phyloP scores from a whole-genome alignment of 1,140 invertebrate species.

The Diorhabda elongata region DNA sequence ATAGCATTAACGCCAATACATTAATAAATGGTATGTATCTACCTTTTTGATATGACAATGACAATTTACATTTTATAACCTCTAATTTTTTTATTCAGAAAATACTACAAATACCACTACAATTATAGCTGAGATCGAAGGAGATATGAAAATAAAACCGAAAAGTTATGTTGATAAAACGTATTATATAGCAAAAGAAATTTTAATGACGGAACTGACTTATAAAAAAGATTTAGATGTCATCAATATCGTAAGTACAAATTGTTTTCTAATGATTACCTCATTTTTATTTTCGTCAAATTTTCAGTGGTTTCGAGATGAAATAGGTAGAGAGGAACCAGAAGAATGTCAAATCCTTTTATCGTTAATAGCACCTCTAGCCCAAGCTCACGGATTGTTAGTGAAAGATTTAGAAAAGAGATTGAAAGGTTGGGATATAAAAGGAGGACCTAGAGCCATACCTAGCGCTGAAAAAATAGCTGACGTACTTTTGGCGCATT shows the following conservation, averaged over 20 bases:
- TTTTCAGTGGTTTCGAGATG: constrained; percentile 62
- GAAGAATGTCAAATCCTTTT: constrained; percentile 51
- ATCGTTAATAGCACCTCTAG: constrained; percentile 55
- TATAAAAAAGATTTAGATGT: constrained; percentile 94
- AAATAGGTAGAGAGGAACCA: constrained; percentile 55
- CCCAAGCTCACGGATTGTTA: constrained; percentile 56
- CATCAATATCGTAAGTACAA: constrained; percentile 69
- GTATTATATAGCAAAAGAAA: constrained; percentile 91
- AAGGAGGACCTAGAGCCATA: constrained; percentile 47
- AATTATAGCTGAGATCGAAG: constrained; percentile 45
- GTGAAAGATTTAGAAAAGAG: constrained; percentile 55
- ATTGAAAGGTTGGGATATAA: constrained; percentile 51
- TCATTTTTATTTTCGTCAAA: background rate
- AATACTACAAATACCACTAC: constrained; percentile 31
- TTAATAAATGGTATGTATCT: constrained; percentile 22
- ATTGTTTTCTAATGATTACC: background rate
- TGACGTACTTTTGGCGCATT: constrained; percentile 63
- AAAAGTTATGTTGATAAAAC: constrained; percentile 61
- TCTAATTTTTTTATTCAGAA: background rate
- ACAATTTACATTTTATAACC: too few relatives aligned
- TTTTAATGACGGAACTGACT: constrained; percentile 92
- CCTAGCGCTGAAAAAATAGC: constrained; percentile 55
- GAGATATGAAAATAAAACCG: constrained; percentile 41
- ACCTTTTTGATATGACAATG: background rate
- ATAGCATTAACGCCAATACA: constrained; percentile 39